These are phyloP conservation scores for Pteronotus mesoamericanus DNA, from an alignment of 2,797 vertebrate species.

Conservation along the genomic window DNA sequence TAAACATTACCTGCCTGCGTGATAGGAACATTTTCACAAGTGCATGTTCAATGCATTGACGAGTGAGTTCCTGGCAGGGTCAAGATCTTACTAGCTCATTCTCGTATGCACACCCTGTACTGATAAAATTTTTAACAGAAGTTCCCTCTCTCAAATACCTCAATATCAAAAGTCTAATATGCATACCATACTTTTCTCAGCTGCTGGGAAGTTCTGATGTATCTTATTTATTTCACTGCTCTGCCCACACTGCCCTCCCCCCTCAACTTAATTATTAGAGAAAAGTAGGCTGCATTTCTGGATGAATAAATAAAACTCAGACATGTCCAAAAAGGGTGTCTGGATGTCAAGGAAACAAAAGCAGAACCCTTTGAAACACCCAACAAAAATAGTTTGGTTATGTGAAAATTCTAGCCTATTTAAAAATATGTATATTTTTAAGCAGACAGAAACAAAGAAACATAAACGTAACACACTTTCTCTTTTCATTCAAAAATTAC, in stretches of 20 bases:
- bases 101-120: not conserved
- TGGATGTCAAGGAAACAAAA: not conserved
- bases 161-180: not conserved
- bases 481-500: not conserved
- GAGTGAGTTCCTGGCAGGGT: not conserved
- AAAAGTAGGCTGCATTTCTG: not conserved
- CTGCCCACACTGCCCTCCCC: not conserved
- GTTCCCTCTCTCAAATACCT: not conserved
- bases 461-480: not conserved
- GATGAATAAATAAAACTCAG: not conserved
- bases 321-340: not conserved
- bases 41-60: not conserved
- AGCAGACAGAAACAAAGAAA: not conserved
- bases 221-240: not conserved
- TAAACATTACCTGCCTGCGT: not conserved
- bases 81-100: not conserved
- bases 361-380: not conserved
- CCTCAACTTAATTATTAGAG: not conserved
- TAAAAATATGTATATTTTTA: not conserved
- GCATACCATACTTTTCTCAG: not conserved
- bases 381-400: not conserved
- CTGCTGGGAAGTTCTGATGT: not conserved
- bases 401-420: not conserved
- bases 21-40: not conserved
- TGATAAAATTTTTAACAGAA: not conserved